phyloP scores from a whole-genome alignment of 2,113 vertebrate genomes.

The Pandion haliaetus region DNA sequence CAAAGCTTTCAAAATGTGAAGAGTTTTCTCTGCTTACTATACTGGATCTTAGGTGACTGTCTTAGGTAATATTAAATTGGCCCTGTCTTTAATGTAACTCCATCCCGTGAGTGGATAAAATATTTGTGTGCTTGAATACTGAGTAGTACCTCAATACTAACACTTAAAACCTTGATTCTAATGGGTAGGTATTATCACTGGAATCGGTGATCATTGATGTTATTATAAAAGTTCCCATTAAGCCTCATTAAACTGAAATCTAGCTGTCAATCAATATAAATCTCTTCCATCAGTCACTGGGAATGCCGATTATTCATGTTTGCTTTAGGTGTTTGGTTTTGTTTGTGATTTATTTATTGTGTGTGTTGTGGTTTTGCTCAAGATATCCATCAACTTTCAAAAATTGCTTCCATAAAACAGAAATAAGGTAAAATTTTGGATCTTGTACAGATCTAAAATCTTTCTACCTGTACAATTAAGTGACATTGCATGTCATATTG shows the following conservation, averaged over 20 bases:
- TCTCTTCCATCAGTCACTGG: not conserved
- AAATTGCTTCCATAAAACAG: not conserved
- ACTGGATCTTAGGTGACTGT: not conserved
- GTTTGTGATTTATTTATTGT: not conserved
- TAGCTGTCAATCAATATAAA: not conserved
- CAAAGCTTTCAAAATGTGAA: not conserved
- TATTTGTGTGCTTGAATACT: not conserved
- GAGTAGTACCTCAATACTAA: not conserved
- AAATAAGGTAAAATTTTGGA: not conserved
- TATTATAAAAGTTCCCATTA: not conserved
- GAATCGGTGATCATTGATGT: not conserved
- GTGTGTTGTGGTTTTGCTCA: not conserved
- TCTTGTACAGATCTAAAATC: not conserved
- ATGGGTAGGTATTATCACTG: not conserved
- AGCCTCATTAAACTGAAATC: not conserved
- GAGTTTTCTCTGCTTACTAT: not conserved
- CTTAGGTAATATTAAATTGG: not conserved
- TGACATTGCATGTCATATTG: not conserved
- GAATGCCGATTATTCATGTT: not conserved
- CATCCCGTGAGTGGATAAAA: not conserved
- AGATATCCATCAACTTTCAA: not conserved
- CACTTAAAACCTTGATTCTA: not conserved
- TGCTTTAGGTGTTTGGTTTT: not conserved
- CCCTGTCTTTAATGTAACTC: fast-evolving
- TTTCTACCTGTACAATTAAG: not conserved